Conservation (phyloP, 2,888 invertebrate species). For the Drosophila neonasuta region DNA sequence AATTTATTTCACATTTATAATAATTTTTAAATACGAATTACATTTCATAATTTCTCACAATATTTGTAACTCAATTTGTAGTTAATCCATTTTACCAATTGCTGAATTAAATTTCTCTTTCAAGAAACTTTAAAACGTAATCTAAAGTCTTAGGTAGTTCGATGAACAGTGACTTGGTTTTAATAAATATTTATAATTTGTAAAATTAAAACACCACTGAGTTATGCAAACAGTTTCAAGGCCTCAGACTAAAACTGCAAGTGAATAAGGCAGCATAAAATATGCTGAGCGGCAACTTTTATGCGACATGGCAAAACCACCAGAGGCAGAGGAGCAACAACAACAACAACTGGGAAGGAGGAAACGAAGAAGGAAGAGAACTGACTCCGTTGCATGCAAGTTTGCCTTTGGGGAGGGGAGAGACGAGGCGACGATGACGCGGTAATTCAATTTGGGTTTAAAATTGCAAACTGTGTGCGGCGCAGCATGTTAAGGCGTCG, state of each 20-base stretch:
- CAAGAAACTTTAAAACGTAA: too few relatives aligned
- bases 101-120: too few relatives aligned
- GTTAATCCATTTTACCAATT: too few relatives aligned
- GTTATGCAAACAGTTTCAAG: constrained; percentile 9
- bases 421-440: constrained; percentile 21
- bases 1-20: too few relatives aligned
- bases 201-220: constrained; percentile 1
- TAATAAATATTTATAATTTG: constrained; percentile 7
- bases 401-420: constrained; percentile 6
- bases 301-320: constrained; percentile 21
- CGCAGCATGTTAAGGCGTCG: constrained; percentile 43
- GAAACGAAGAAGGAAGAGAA: background rate
- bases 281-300: constrained; percentile 48
- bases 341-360: background rate
- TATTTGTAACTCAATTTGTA: too few relatives aligned
- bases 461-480: constrained; percentile 63
- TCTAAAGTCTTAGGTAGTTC: too few relatives aligned
- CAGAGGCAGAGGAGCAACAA: background rate
- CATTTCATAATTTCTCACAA: too few relatives aligned
- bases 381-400: constrained; percentile 7
- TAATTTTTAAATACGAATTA: too few relatives aligned
- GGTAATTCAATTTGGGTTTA: constrained; percentile 71
- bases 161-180: background rate
- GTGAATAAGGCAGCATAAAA: constrained; percentile 45
- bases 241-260: constrained; percentile 29